Base-by-base conservation (phyloP, 2,113 vertebrate genomes). In the Rhegmatorhina hoffmannsi region DNA sequence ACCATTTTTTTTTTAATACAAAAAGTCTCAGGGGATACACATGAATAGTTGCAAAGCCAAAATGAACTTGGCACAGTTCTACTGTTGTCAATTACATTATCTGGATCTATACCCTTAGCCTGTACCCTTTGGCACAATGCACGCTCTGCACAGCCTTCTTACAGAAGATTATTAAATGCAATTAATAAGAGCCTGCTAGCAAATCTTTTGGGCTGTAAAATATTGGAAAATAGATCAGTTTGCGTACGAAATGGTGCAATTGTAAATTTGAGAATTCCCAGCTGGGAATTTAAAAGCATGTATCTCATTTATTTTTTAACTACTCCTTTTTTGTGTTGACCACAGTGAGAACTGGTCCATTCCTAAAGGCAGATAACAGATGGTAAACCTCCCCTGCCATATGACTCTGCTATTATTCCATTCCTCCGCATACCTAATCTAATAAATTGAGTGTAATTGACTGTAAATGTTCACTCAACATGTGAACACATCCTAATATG, bases 391-490 rank as follows among this genome's bases (percentile, higher is more conserved):
- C 76, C 53, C 63, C 66, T 95, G 78, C 83, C 90, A 95, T 96
- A 90, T 95, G 95, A 95, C 77, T 92, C 34, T 53, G 34, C 67
- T 92, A 86, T 90, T 92, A 94, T 93, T 64, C 38, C 74, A 75
- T 93, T 92, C 36, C 74, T 95, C 63, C 67, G 87, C 69, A 81
- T 77, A 91, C 72, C 67, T 90, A 90, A 94, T 92, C 63, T 94
- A 89, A 94, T 94, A 92, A 96, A 94, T 84, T 21, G 78, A 84
- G 68, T 86, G 67, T 88, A 95, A 96, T 91, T 94, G 95, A 94
- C 91, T 95, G 81, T 88, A 92, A 90, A 17, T 36, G 25, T 88
- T 80, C 58, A 62, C 55, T 53, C 72, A 82, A 72, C 43, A 50
- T 72, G 81, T 67, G 84, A 89, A 76, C 3, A 8, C 36, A 64